These are phyloP conservation scores for Melanocharis versteri DNA, from an alignment of 2,113 vertebrate species.

Conservation along the genomic window DNA sequence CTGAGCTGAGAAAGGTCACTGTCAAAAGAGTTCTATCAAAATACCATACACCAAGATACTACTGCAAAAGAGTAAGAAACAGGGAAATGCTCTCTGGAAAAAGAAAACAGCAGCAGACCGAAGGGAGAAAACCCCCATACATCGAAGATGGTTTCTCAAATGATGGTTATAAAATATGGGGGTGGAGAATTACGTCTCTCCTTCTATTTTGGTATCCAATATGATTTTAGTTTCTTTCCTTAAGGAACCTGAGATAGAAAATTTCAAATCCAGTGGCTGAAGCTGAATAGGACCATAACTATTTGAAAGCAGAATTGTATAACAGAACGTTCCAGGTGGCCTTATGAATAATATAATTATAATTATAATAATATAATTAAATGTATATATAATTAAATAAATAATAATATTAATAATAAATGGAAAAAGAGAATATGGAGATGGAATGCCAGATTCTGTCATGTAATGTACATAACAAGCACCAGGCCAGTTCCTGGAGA, in stretches of 20 bases:
- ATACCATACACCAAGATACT: background rate
- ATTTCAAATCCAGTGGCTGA: background rate
- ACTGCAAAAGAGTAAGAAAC: background rate
- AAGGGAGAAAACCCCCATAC: background rate
- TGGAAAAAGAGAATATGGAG: background rate
- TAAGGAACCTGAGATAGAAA: background rate
- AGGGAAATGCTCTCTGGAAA: background rate
- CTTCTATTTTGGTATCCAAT: background rate
- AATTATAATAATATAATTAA: background rate
- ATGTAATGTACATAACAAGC: background rate
- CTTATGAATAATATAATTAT: background rate
- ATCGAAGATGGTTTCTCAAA: background rate
- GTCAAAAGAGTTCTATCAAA: background rate
- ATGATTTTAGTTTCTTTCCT: background rate
- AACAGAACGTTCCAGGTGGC: background rate
- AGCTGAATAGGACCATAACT: background rate
- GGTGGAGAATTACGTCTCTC: fast-evolving
- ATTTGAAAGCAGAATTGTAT: background rate
- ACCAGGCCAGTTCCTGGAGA: background rate
- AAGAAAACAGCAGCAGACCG: background rate
- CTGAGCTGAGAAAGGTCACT: background rate
- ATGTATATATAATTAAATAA: too few relatives aligned
- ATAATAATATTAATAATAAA: background rate
- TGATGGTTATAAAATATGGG: background rate
- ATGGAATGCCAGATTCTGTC: background rate